Percentiles rank a stretch among this genome's conserved stretches.
phyloP scores from a whole-genome alignment of 2,797 vertebrate genomes.

The Clamator glandarius region DNA sequence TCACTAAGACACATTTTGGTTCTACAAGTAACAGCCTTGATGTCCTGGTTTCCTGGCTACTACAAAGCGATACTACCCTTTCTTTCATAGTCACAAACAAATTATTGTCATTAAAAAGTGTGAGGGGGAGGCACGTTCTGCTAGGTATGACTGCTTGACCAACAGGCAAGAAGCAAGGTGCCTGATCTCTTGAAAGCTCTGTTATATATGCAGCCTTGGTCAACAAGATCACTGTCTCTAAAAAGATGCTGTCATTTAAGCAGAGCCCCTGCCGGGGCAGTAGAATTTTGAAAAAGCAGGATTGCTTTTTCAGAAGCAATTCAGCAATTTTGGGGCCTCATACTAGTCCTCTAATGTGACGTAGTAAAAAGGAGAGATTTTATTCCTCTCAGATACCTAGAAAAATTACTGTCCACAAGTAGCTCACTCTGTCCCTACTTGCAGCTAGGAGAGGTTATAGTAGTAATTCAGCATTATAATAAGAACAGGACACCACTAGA shows the following conservation, averaged over 20 bases:
- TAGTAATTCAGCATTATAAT: background rate
- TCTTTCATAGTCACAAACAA: background rate
- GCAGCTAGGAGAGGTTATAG: background rate
- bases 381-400: rapidly evolving
- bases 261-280: background rate
- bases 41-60: background rate
- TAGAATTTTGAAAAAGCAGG: no score
- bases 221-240: background rate
- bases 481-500: background rate
- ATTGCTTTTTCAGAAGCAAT: background rate
- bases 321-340: background rate
- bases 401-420: background rate
- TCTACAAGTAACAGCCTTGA: background rate
- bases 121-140: rapidly evolving
- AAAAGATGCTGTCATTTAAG: background rate
- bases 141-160: background rate
- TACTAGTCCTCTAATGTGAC: background rate
- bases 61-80: background rate
- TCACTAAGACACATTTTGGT: background rate
- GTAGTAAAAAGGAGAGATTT: rapidly evolving
- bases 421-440: background rate
- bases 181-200: background rate
- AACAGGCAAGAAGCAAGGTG: background rate
- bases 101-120: background rate
- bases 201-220: background rate